Percentiles rank a stretch among this genome's conserved stretches.
phyloP scores from a whole-genome alignment of 2,888 invertebrate species.

The Napeogenes sylphis region DNA sequence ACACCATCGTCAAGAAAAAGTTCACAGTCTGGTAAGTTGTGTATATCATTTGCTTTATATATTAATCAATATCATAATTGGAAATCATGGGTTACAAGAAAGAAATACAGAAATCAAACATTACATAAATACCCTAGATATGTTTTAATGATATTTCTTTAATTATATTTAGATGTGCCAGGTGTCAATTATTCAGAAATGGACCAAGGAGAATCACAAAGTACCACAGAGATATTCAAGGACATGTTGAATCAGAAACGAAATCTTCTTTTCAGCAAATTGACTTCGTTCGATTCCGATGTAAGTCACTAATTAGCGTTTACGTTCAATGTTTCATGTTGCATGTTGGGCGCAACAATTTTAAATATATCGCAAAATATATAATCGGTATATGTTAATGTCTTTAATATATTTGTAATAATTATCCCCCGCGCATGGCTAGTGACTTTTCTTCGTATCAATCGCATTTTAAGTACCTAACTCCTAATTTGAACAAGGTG shows the following conservation, averaged over 20 bases:
- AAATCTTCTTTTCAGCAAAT: conserved; percentile 89
- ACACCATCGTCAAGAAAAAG: conserved; percentile 81
- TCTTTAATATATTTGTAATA: conserved; percentile 2
- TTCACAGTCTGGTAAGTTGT: conserved; percentile 77
- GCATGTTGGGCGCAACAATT: neutral
- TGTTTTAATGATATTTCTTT: too few species aligned
- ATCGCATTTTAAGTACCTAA: conserved; percentile 9
- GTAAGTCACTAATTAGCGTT: conserved; percentile 76
- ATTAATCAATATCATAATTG: neutral
- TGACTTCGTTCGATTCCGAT: conserved; percentile 94
- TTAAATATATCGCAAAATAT: neutral
- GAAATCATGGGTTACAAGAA: too few species aligned
- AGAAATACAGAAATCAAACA: too few species aligned
- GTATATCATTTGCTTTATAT: neutral
- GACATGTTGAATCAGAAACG: conserved; percentile 96
- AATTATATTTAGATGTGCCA: conserved; percentile 60
- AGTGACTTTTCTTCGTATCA: conserved; percentile 16
- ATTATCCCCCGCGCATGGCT: neutral
- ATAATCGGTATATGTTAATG: neutral
- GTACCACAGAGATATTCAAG: conserved; percentile 94
- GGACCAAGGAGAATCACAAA: conserved; percentile 82
- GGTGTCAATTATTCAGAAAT: conserved; percentile 80
- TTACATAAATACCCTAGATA: too few species aligned
- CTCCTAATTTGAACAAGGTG: neutral
- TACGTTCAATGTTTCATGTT: neutral